Base-by-base conservation (phyloP, 2,113 vertebrate species). In the Struthio camelus region DNA sequence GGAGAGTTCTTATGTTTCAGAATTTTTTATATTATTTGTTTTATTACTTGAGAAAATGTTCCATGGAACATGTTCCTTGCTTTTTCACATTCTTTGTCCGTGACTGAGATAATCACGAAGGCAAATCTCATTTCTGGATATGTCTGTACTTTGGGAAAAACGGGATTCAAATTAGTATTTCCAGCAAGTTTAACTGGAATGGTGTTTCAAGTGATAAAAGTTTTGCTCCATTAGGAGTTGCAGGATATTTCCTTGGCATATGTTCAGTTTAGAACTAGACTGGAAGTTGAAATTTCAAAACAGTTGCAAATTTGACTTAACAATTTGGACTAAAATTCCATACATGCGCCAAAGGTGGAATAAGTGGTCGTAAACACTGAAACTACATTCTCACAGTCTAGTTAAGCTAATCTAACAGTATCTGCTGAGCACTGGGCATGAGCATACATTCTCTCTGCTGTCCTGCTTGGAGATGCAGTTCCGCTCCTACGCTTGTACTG, bases 401-500 rank as follows among this genome's bases (percentile, higher is more conserved):
- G 4, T 4, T 69, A 27, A 59, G 58, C 48, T 69, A 42, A 48
- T 64, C 23, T 48, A 50, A 4, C 4, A 22, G 38, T 53, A 23
- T 38, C 9, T 18, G 23, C 22, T 65, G 48, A 69, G 44, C 75
- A 46, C 62, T 23, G 4, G 8, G 40, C 70, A 9, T 1, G 0
- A 3, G 10, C 36, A 1, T 11, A 10, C 32, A 14, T 2, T 11
- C 67, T 5, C 54, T 66, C 51, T 53, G 44, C 32, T 61, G 79
- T 40, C 50, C 25, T 25, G 25, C 27, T 53, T 27, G 72, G 25
- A 25, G 36, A 38, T 2, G 1, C 1, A 9, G 24, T 42, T 40
- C 61, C 42, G 44, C 36, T 78, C 79, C 76, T 58, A 13, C 38
- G 7, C 0, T 0, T 16, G 25, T 30, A 4, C 51, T 1, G 2